Evolutionary conservation across 1,140 invertebrate species (phyloP), one percentile per base, ranked within the genome.

Genomic region (Drosophila varians): DNA sequence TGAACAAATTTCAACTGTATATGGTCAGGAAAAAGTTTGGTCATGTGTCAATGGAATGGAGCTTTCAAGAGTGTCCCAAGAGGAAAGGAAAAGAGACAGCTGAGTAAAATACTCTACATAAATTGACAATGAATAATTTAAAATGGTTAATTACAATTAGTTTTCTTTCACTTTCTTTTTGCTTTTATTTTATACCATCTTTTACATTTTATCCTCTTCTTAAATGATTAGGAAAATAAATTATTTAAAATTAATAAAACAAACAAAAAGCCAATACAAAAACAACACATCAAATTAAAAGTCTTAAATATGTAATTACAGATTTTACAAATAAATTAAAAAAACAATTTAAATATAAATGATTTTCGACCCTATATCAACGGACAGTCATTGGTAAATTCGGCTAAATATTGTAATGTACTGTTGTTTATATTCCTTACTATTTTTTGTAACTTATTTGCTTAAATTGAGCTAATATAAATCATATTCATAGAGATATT

Each of bases 171-270:
- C 38, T 56, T 42, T 48, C 40, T 49, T 54, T 26, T 52, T 51
- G 48, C 55, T 56, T 72, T 77, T 52, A 77, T 60, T 61, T 64
- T 36, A 60, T 42, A 38, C 53, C 40, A 57, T 51, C 21, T 56
- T 79, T 46, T 68, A 62, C 51, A 52, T 21, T 14, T 46, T 58
- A 49, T 71, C 58, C 25, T 21, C 51, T 60, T 18, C 57, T 64
- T 79, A 76, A 18, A 9, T 31, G 42, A 9, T 53, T 73, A 74
- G 3, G 9, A 40, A 31, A 86, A 87, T 87, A 87, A 87, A 87
- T 82, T 61, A 80, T 54, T 74, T 87, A 87, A 80, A 86, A 86
- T 56, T 87, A 87, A 77, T 65, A 72, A 87, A 87, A 86, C 73
- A 87, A 87, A 87, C 77, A 84, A 61, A 74, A 72, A 58, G 40